A percentile compares a stretch with the other conserved stretches of the same genome.
These are phyloP conservation scores for Drosophila setosimentum DNA, from an alignment of 2,888 invertebrate genomes.

Conservation along the genomic window DNA sequence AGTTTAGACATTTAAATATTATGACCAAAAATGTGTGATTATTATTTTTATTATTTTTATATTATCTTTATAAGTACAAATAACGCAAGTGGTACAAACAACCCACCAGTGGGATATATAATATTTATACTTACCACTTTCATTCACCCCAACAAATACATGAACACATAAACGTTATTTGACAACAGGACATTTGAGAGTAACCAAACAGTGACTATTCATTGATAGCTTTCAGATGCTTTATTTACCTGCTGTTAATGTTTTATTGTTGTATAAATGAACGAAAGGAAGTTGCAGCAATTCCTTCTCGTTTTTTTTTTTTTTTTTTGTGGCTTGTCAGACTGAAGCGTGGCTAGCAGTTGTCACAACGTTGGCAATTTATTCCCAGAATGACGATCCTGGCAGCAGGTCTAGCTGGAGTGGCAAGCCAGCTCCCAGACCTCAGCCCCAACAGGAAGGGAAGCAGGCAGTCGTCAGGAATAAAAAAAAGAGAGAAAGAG, in stretches of 20 bases:
- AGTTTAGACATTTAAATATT: neutral
- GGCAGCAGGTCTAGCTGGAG: constrained; percentile 26
- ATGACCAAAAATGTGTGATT: neutral
- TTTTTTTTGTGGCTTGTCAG: constrained; percentile 48
- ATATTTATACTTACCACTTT: neutral
- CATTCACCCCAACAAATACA: neutral
- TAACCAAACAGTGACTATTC: constrained; percentile 30
- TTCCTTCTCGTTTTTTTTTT: constrained; percentile 31
- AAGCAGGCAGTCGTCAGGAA: constrained; percentile 43
- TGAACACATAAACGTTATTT: neutral
- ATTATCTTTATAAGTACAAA: neutral
- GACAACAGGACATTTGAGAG: constrained; percentile 39
- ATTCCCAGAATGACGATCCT: constrained; percentile 77
- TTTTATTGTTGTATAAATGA: constrained; percentile 75
- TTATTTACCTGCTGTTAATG: constrained; percentile 74
- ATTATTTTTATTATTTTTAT: neutral
- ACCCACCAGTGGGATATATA: neutral
- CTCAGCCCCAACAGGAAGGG: constrained; percentile 42
- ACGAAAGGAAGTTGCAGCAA: constrained; percentile 74
- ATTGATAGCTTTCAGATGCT: constrained; percentile 47
- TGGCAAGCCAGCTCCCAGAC: constrained; percentile 32
- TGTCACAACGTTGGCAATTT: constrained; percentile 79
- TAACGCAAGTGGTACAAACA: neutral
- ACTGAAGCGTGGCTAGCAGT: constrained; percentile 80
- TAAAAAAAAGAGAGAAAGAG: constrained; percentile 26